Base-by-base conservation (phyloP, 64 coral and sea anemone genomes). In the Astreopora myriophthalma region DNA sequence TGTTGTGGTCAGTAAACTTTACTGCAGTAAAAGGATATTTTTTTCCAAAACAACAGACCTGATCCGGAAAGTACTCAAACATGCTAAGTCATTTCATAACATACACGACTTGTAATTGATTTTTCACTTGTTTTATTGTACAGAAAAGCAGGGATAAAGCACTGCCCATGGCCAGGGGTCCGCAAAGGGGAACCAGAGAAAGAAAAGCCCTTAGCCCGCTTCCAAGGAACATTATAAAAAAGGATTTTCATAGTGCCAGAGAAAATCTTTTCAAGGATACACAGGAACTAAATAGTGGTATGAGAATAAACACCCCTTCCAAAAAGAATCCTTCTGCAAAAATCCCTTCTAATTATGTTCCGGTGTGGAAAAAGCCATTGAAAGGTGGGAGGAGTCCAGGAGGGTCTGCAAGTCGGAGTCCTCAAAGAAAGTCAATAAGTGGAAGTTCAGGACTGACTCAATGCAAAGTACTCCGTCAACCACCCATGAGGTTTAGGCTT, bases 291-390 rank as follows among this genome's bases (percentile, higher is more conserved):
- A 25, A 38, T 62, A 64, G 57, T 60, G 34, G 34, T 65, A 30
- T 65, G 55, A 80, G 60, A 80, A 61, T 58, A 58, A 65, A 63
- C 79, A 83, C 70, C 33, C 17, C 75, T 11, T 10, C 26, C 24
- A 62, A 65, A 83, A 83, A 83, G 48, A 61, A 14, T 20, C 55
- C 52, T 31, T 38, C 79, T 25, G 22, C 38, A 14, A 83, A 34
- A 83, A 40, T 34, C 48, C 58, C 79, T 65, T 22, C 57, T 83
- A 65, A 83, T 83, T 83, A 83, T 83, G 79, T 83, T 83, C 79
- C 79, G 1, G 57, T 65, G 34, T 83, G 79, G 79, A 83, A 65
- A 55, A 83, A 57, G 33, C 79, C 79, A 3, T 65, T 83, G 34
- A 61, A 57, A 3, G 23, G 33, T 62, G 79, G 19, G 14, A 83